Base-by-base conservation (phyloP, 1,140 invertebrate species). In the Drosophila serrata region DNA sequence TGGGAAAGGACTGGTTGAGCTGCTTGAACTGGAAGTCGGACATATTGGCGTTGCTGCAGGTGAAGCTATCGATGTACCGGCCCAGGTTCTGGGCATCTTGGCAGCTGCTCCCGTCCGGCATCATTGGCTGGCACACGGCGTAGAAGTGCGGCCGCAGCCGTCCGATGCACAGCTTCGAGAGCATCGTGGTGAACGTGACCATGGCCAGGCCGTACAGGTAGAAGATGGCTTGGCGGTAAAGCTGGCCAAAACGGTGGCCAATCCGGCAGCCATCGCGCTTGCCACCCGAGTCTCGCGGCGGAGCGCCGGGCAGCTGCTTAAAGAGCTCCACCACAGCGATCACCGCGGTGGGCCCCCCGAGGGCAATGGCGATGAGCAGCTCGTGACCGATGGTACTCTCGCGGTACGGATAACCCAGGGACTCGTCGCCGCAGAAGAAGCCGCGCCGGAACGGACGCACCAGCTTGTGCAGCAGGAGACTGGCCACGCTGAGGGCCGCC, bases 371-470 rank as follows among this genome's bases (percentile, higher is more conserved):
- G 7, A 86, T 65, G 55, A 92, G 24, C 39, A 69, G 29, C 0
- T 42, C 19, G 1, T 45, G 48, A 7, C 81, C 62, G 51, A 98
- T 95, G 1, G 97, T 98, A 4, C 95, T 97, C 3, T 94, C 93
- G 56, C 95, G 94, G 86, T 94, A 96, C 6, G 98, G 98, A 93
- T 99, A 97, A 73, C 95, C 95, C 43, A 99, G 94, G 58, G 97
- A 97, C 88, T 99, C 97, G 94, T 99, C 98, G 91, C 98, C 96
- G 94, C 98, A 99, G 93, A 97, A 99, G 94, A 99, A 99, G 19
- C 98, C 98, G 59, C 98, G 94, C 76, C 97, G 94, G 93, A 96
- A 98, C 1, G 98, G 97, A 43, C 94, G 92, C 19, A 95, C 75
- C 61, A 76, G 58, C 51, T 84, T 82, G 24, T 51, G 57, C 37